Conservation (phyloP, 2,797 vertebrate genomes). For the Ibycter americanus region DNA sequence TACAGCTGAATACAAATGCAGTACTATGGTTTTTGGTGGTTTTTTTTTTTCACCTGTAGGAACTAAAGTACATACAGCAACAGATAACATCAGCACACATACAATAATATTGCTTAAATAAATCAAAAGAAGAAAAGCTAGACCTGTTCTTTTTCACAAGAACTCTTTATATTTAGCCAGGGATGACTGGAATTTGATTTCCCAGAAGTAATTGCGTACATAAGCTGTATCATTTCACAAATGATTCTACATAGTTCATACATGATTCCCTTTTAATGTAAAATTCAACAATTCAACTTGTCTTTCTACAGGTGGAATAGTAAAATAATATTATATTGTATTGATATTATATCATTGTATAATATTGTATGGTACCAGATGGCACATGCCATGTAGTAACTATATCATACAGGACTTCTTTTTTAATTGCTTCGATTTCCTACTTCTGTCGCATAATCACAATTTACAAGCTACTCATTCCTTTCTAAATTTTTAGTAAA, state of each 20-base stretch:
- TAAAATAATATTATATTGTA: not conserved
- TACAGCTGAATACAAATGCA: slow-evolving; percentile 15
- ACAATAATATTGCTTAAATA: not conserved
- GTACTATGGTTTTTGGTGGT: not conserved
- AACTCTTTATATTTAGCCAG: not conserved
- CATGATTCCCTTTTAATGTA: not conserved
- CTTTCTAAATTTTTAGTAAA: not conserved
- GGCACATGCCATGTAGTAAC: not conserved
- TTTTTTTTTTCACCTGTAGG: not conserved
- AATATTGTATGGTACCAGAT: not conserved
- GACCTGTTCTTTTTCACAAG: not conserved
- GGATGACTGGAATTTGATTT: not conserved
- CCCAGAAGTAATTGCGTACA: not conserved
- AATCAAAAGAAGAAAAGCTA: not conserved
- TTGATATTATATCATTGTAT: not conserved
- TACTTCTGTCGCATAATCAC: not conserved
- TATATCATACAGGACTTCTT: not conserved
- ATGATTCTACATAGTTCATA: not conserved
- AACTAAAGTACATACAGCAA: not conserved
- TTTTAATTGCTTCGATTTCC: not conserved
- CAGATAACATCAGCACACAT: not conserved
- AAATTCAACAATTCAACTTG: not conserved
- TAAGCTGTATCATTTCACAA: not conserved
- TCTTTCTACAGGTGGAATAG: not conserved
- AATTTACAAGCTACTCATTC: not conserved